These are phyloP conservation scores for Resseliella maxima DNA, from an alignment of 2,888 invertebrate genomes.

Conservation along the genomic window DNA sequence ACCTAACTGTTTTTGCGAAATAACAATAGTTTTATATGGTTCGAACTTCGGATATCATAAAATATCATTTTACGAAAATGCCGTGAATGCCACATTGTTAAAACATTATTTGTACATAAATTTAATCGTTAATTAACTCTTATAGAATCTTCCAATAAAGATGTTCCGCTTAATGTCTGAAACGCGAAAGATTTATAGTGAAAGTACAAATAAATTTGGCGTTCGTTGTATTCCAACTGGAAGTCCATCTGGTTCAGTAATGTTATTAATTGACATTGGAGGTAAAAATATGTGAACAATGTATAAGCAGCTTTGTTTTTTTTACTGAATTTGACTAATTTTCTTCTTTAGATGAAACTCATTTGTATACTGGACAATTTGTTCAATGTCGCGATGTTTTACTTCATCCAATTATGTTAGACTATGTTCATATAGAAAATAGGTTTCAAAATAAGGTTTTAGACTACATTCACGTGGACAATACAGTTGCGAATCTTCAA, in stretches of 20 bases:
- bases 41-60: no score
- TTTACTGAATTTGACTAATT: not conserved
- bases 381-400: not conserved
- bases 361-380: conserved; percentile 6
- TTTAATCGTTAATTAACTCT: no score
- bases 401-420: not conserved
- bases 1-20: no score
- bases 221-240: conserved; percentile 12
- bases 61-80: no score
- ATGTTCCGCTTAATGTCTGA: not conserved
- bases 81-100: no score
- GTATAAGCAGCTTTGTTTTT: no score
- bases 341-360: not conserved
- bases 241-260: not conserved
- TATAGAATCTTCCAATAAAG: no score
- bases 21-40: no score
- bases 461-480: not conserved
- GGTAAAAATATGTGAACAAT: not conserved
- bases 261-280: conserved; percentile 10
- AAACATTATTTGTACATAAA: no score
- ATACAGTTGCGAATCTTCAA: not conserved
- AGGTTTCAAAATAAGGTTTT: not conserved
- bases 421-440: not conserved
- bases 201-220: not conserved
- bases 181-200: not conserved